phyloP scores from a whole-genome alignment of 2,113 vertebrate genomes.

The Myanophis thanlyinensis region DNA sequence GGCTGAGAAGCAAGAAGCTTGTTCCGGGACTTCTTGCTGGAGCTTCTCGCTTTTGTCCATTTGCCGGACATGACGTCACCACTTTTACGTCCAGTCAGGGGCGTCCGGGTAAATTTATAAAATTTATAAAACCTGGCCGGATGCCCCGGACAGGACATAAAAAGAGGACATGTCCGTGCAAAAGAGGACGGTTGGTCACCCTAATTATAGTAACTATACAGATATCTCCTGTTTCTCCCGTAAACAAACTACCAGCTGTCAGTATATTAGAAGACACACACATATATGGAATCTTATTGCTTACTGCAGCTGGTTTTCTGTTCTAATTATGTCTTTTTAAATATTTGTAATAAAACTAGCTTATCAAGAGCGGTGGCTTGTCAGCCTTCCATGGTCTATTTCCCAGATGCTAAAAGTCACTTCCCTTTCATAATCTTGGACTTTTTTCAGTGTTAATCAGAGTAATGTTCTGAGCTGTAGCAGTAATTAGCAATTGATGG shows the following conservation, averaged over 20 bases:
- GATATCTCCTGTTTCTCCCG: not conserved
- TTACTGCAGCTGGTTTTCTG: not conserved
- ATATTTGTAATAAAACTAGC: not conserved
- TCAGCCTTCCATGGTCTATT: not conserved
- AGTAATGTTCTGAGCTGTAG: not conserved
- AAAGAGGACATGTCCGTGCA: no score
- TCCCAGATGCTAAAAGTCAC: not conserved
- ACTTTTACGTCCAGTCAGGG: no score
- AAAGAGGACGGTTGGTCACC: no score
- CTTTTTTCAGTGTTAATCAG: not conserved
- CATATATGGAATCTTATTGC: not conserved
- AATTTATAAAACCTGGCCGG: no score
- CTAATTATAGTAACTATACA: not conserved
- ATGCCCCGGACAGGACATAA: no score
- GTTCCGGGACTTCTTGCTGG: no score
- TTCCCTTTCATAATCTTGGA: not conserved
- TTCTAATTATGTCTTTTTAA: not conserved
- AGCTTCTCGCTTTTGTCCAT: no score
- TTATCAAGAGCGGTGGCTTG: not conserved
- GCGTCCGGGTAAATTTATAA: no score
- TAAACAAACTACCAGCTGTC: not conserved
- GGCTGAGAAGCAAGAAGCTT: no score
- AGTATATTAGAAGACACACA: not conserved
- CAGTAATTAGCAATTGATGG: not conserved
- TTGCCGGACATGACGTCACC: no score